These are phyloP conservation scores for Kuschelorhynchus macadamiae DNA, from an alignment of 2,888 invertebrate genomes.

Conservation along the genomic window DNA sequence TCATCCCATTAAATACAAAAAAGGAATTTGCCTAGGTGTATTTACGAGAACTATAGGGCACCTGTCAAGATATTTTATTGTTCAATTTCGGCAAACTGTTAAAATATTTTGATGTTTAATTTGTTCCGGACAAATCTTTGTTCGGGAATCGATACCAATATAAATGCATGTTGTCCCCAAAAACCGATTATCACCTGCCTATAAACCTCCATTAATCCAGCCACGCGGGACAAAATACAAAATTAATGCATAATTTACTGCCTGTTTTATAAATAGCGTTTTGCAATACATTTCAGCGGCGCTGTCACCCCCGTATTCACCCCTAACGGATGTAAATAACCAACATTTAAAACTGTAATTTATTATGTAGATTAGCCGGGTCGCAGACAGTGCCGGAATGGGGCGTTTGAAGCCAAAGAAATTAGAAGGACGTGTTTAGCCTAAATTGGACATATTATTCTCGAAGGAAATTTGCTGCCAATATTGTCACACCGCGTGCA, in stretches of 20 bases:
- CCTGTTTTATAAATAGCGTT: constrained; percentile 48
- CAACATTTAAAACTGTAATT: constrained; percentile 44
- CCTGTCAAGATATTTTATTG: no score
- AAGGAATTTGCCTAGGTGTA: no score
- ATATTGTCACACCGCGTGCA: no score
- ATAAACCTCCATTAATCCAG: constrained; percentile 45
- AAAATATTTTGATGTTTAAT: constrained; percentile 14
- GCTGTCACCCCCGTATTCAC: constrained; percentile 40
- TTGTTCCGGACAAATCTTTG: constrained; percentile 23
- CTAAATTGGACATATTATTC: no score
- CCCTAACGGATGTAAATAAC: constrained; percentile 45
- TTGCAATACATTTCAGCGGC: constrained; percentile 46
- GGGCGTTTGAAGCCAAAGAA: no score
- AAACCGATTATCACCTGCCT: constrained; percentile 47
- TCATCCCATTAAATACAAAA: no score
- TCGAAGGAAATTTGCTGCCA: no score
- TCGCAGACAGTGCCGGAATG: constrained; percentile 37
- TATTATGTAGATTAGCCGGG: constrained; percentile 46
- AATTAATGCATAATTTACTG: constrained; percentile 49
- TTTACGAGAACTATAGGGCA: no score
- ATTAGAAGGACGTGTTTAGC: no score
- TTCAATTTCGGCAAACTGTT: no score
- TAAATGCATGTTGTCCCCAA: constrained; percentile 40
- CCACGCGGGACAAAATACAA: constrained; percentile 38
- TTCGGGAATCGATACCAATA: constrained; percentile 34